Evolutionary conservation across 2,797 vertebrate species (phyloP).

Genomic region (Micropoecilia bifurca): DNA sequence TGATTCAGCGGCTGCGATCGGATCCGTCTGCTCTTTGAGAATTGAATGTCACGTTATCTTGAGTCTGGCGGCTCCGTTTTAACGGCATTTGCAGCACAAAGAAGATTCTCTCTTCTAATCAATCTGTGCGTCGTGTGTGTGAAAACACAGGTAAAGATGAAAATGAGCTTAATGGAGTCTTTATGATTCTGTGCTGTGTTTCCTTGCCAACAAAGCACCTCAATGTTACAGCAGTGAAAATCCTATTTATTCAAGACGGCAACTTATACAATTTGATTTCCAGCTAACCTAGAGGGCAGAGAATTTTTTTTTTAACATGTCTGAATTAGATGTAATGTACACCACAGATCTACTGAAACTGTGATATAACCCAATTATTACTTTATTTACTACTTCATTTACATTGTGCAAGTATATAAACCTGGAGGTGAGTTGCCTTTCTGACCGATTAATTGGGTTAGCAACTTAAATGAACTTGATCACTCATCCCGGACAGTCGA

Average conservation of each 20-base stretch:
- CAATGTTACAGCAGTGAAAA: background rate
- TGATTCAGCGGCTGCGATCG: constrained; percentile 24
- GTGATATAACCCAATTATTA: background rate
- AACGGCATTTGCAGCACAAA: constrained; percentile 36
- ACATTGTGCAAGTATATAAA: background rate
- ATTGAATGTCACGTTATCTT: constrained; percentile 32
- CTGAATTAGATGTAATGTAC: background rate
- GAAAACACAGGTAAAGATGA: constrained; percentile 15
- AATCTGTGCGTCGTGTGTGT: constrained; percentile 39
- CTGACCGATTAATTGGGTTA: background rate
- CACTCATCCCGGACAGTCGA: background rate
- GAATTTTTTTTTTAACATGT: background rate
- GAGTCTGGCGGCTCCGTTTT: constrained; percentile 33
- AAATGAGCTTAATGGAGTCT: constrained; percentile 31
- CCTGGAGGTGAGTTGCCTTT: background rate
- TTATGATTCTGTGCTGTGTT: constrained; percentile 24
- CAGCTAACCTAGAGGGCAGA: background rate
- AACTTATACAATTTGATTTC: background rate
- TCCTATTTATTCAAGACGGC: background rate
- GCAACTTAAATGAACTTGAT: background rate
- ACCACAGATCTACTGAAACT: background rate
- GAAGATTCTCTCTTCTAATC: constrained; percentile 34
- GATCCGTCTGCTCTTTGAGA: constrained; percentile 24
- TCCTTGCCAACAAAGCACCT: constrained; percentile 15
- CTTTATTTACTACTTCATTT: background rate